Evolutionary conservation across 53 echinoderm and acorn worm species (phyloP).

Genomic region (Zoroaster sp.): DNA sequence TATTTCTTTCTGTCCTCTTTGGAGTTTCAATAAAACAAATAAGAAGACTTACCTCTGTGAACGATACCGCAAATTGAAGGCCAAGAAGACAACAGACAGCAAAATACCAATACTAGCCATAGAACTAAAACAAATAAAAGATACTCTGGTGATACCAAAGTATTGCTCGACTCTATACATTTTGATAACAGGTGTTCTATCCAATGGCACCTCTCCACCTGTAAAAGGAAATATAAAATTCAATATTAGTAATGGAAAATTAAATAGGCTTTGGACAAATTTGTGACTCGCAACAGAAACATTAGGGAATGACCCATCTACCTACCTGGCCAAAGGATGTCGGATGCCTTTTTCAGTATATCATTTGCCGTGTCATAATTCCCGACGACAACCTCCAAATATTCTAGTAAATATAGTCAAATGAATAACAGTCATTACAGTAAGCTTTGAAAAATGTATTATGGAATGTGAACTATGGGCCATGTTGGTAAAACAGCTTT

Average conservation of each 20-base stretch:
- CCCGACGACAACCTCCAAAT: slow-evolving; percentile 8
- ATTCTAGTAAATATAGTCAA: slow-evolving; percentile 1
- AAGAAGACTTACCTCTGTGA: slow-evolving; percentile 61
- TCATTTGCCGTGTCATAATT: slow-evolving; percentile 54
- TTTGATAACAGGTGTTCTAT: slow-evolving; percentile 57
- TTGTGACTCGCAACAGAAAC: no score
- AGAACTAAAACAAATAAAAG: slow-evolving; percentile 46
- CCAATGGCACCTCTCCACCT: slow-evolving; percentile 59
- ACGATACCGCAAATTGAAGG: slow-evolving; percentile 69
- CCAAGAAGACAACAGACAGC: slow-evolving; percentile 67
- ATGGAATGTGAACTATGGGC: no score
- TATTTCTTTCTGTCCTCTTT: no score
- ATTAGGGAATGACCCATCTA: neutral
- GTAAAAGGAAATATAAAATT: no score
- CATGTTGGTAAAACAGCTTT: no score
- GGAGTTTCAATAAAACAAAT: no score
- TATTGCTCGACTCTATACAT: slow-evolving; percentile 37
- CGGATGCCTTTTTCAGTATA: slow-evolving; percentile 20
- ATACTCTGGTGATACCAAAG: slow-evolving; percentile 30
- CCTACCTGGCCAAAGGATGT: slow-evolving; percentile 65
- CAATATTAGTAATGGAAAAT: no score
- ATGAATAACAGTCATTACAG: no score
- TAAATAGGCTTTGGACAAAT: no score
- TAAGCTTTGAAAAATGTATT: no score
- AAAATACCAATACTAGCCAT: slow-evolving; percentile 63